These are phyloP conservation scores for Siniperca obscura DNA, from an alignment of 2,797 vertebrate genomes.

Conservation along the genomic window DNA sequence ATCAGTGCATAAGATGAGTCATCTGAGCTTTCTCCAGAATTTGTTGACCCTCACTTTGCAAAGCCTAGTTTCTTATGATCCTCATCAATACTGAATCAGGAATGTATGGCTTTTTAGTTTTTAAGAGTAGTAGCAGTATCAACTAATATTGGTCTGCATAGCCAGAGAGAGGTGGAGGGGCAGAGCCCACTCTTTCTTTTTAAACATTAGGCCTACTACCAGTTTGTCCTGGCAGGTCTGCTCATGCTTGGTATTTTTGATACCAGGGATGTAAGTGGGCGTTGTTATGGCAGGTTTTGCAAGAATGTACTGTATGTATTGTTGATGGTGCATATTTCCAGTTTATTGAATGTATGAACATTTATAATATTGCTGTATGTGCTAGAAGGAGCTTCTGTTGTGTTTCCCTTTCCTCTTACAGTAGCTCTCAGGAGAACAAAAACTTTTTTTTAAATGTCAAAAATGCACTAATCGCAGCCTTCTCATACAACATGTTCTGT, in stretches of 20 bases:
- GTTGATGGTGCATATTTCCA: conserved; percentile 15
- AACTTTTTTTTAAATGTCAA: background rate
- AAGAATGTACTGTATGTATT: conserved; percentile 42
- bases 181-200: background rate
- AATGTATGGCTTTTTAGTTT: background rate
- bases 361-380: background rate
- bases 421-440: background rate
- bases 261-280: conserved; percentile 10
- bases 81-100: background rate
- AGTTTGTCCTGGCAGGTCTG: conserved; percentile 59
- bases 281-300: conserved; percentile 51
- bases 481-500: background rate
- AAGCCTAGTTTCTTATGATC: background rate
- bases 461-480: background rate
- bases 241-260: conserved; percentile 65
- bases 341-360: background rate
- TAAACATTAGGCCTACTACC: background rate
- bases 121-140: background rate
- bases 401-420: background rate
- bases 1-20: background rate
- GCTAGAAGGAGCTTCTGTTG: background rate
- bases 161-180: background rate
- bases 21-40: background rate
- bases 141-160: background rate
- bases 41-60: conserved; percentile 2